phyloP scores from a whole-genome alignment of 1,140 invertebrate species.

The Plodia interpunctella region DNA sequence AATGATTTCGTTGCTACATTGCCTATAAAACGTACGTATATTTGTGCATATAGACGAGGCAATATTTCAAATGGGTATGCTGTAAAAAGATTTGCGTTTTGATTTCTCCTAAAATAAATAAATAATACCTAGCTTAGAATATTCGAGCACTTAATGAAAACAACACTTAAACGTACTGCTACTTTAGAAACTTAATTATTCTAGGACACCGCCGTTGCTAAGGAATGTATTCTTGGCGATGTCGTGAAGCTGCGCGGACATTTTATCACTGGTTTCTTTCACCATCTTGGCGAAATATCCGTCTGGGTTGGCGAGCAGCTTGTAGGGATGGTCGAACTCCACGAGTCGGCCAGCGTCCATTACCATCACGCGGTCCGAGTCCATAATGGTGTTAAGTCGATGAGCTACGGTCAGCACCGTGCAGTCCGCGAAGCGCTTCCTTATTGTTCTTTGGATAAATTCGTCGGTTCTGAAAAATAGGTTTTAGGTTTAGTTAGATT shows the following conservation, averaged over 20 bases:
- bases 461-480: conserved; percentile 78
- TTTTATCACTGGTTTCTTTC: conserved; percentile 79
- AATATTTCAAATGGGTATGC: no score
- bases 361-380: conserved; percentile 86
- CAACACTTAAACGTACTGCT: not conserved
- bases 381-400: conserved; percentile 90
- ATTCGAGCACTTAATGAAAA: not conserved
- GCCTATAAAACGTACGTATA: no score
- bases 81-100: no score
- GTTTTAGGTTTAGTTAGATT: not conserved
- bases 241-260: conserved; percentile 64
- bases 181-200: conserved; percentile 24
- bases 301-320: conserved; percentile 78
- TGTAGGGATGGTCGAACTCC: conserved; percentile 80
- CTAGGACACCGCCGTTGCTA: conserved; percentile 54
- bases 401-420: conserved; percentile 91
- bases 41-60: no score
- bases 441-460: conserved; percentile 80
- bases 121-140: not conserved
- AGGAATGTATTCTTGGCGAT: conserved; percentile 65
- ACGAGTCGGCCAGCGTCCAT: conserved; percentile 81
- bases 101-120: not conserved
- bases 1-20: no score
- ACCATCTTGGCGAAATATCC: conserved; percentile 85
- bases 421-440: conserved; percentile 79